Conservation (phyloP, 2,888 invertebrate species). For the Aelia acuminata region DNA sequence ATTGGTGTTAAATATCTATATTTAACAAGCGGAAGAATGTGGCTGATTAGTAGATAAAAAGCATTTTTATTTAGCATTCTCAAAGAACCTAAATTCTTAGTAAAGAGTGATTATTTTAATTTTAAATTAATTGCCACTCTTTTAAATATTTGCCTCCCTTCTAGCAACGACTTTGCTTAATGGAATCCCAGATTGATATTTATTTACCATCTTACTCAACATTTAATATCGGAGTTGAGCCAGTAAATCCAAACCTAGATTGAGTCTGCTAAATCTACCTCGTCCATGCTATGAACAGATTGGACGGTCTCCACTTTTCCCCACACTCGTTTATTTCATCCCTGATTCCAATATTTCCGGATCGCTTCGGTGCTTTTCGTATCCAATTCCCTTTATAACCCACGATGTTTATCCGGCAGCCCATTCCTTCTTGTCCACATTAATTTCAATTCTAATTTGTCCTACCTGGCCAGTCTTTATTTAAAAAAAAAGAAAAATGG, state of each 20-base stretch:
- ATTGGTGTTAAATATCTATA: too few relatives aligned
- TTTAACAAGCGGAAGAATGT: too few relatives aligned
- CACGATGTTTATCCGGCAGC: background rate
- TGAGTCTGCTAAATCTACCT: background rate
- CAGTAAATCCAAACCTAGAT: background rate
- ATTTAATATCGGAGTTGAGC: background rate
- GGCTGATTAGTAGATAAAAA: too few relatives aligned
- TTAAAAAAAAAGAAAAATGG: too few relatives aligned
- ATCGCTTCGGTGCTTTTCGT: background rate
- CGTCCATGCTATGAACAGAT: background rate
- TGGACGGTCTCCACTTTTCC: background rate
- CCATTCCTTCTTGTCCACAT: background rate
- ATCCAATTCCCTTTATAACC: background rate
- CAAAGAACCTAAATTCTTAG: too few relatives aligned
- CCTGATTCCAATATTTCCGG: background rate
- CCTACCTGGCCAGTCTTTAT: too few relatives aligned
- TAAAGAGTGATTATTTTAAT: too few relatives aligned
- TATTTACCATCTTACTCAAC: background rate
- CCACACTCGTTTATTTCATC: background rate
- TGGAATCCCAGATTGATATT: background rate
- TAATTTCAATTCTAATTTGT: background rate
- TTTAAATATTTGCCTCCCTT: too few relatives aligned
- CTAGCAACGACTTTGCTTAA: too few relatives aligned
- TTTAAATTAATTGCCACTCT: too few relatives aligned
- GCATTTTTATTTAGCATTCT: too few relatives aligned